These are phyloP conservation scores for Sebastes elongatus DNA, from an alignment of 2,797 vertebrate species.

Conservation along the genomic window DNA sequence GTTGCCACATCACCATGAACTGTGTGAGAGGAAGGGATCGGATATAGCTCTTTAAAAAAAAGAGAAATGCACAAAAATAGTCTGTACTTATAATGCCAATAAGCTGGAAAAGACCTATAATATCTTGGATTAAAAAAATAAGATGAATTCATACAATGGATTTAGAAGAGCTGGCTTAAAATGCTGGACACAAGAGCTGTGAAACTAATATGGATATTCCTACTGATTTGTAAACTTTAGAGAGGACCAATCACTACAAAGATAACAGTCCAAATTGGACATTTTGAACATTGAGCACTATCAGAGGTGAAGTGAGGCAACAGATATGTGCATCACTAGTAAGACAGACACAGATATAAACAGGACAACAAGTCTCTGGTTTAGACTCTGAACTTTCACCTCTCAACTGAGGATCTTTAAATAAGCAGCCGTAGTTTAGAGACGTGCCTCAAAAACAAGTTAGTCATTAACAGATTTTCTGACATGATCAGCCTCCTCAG, in stretches of 20 bases:
- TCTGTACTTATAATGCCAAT: background rate
- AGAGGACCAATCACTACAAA: background rate
- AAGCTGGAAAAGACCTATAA: background rate
- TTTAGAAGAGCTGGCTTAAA: background rate
- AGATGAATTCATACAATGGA: background rate
- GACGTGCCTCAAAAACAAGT: background rate
- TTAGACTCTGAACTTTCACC: conserved; percentile 35
- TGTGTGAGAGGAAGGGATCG: conserved; percentile 8
- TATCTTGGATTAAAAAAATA: background rate
- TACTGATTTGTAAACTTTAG: background rate
- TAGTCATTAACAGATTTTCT: background rate
- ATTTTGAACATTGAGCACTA: background rate
- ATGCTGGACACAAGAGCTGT: background rate
- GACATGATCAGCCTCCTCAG: background rate
- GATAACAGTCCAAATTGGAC: background rate
- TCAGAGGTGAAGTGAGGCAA: background rate
- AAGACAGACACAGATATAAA: background rate
- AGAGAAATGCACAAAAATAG: background rate
- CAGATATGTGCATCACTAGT: background rate
- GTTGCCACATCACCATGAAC: conserved; percentile 72
- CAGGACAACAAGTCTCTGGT: background rate
- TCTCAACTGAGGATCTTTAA: background rate
- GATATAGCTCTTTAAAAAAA: background rate
- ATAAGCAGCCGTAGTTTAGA: background rate
- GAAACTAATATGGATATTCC: background rate